These are phyloP conservation scores for Paradisaea rubra DNA, from an alignment of 2,113 vertebrate genomes.

Conservation along the genomic window DNA sequence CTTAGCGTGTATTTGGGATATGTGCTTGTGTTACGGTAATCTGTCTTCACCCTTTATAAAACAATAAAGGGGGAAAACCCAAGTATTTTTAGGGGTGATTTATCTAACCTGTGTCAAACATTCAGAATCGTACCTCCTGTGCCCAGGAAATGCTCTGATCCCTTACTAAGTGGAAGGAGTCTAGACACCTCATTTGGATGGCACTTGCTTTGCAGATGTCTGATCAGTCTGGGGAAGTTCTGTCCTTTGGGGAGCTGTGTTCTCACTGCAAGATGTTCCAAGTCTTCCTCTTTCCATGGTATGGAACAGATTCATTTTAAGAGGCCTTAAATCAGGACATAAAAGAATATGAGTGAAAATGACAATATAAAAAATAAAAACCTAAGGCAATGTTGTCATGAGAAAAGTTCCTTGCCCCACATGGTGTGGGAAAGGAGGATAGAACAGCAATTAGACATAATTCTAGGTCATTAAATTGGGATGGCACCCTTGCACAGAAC, in stretches of 20 bases:
- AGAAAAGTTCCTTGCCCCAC: slow-evolving; percentile 12
- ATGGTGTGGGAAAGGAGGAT: slow-evolving; percentile 32
- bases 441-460: slow-evolving; percentile 39
- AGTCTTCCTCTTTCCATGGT: neutral
- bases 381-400: neutral
- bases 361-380: neutral
- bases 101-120: neutral
- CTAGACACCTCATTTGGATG: neutral
- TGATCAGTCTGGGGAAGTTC: neutral
- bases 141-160: neutral
- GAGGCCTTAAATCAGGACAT: neutral
- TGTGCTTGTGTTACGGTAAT: neutral
- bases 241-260: neutral
- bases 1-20: neutral
- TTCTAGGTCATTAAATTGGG: slow-evolving; percentile 29
- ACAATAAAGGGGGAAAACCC: neutral
- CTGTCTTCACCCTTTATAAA: neutral
- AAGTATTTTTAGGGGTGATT: neutral
- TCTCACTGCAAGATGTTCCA: neutral
- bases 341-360: neutral
- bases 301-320: neutral
- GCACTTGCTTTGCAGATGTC: neutral
- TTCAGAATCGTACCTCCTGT: neutral
- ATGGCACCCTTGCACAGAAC: slow-evolving; percentile 29
- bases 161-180: neutral